These are phyloP conservation scores for Lates japonicus DNA, from an alignment of 2,797 vertebrate species.

Conservation along the genomic window DNA sequence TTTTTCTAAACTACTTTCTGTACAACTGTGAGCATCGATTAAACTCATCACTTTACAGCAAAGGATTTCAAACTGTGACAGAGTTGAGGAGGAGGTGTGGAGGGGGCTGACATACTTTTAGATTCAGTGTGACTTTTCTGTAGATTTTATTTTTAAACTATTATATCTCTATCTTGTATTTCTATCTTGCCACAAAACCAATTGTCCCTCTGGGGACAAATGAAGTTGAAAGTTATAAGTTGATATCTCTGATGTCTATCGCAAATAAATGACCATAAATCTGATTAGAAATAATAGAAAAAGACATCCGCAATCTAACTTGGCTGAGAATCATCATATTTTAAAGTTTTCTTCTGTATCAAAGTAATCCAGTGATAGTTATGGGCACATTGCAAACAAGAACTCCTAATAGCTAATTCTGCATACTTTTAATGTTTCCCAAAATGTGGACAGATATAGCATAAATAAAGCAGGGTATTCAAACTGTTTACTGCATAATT, in stretches of 20 bases:
- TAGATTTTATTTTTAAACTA: background rate
- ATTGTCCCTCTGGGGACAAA: too few species aligned
- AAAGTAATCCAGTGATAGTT: background rate
- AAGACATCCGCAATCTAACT: background rate
- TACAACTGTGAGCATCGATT: too few species aligned
- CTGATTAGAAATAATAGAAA: background rate
- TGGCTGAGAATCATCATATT: background rate
- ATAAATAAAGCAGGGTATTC: background rate
- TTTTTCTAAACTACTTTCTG: background rate
- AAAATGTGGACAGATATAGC: too few species aligned
- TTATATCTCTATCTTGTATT: too few species aligned
- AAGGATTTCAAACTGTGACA: too few species aligned
- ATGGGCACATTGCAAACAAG: background rate
- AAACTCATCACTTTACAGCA: too few species aligned
- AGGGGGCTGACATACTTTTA: too few species aligned
- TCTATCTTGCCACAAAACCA: too few species aligned
- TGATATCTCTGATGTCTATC: background rate
- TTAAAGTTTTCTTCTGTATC: background rate
- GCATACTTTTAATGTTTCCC: background rate
- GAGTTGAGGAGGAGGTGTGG: too few species aligned
- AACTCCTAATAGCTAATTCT: background rate
- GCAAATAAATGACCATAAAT: background rate
- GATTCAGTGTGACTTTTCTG: too few species aligned
- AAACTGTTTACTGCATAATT: background rate
- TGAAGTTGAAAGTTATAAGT: too few species aligned